A percentile compares a stretch with the other conserved stretches of the same genome.
phyloP scores from a whole-genome alignment of 2,113 vertebrate genomes.

The Prunella fulvescens region DNA sequence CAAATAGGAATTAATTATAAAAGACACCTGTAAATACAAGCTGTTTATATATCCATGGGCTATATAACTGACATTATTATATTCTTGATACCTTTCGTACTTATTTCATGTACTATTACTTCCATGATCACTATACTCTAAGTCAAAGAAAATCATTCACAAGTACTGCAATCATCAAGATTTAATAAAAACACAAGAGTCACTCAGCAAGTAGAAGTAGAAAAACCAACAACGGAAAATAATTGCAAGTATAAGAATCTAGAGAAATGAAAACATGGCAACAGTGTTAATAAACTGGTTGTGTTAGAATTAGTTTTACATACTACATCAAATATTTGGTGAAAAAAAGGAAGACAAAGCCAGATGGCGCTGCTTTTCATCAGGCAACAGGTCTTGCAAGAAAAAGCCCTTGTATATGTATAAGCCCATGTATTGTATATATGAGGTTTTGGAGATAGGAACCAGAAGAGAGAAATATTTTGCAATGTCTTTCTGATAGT shows the following conservation, averaged over 20 bases:
- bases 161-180: background rate
- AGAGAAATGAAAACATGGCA: background rate
- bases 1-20: background rate
- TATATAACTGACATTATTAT: background rate
- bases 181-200: background rate
- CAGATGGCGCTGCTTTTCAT: slow-evolving; percentile 33
- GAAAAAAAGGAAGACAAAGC: background rate
- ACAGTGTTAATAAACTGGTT: background rate
- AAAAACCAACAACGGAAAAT: background rate
- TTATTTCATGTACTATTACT: background rate
- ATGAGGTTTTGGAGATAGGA: background rate
- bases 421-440: no score
- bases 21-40: background rate
- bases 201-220: background rate
- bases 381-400: background rate
- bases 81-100: background rate
- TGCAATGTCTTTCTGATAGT: background rate
- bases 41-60: background rate
- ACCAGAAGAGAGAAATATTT: background rate
- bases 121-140: background rate
- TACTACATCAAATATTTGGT: background rate
- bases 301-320: background rate
- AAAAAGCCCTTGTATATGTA: background rate
- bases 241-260: background rate
- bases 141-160: background rate